Base-by-base conservation (phyloP, 1,140 invertebrate genomes). In the Microplitis mediator region DNA sequence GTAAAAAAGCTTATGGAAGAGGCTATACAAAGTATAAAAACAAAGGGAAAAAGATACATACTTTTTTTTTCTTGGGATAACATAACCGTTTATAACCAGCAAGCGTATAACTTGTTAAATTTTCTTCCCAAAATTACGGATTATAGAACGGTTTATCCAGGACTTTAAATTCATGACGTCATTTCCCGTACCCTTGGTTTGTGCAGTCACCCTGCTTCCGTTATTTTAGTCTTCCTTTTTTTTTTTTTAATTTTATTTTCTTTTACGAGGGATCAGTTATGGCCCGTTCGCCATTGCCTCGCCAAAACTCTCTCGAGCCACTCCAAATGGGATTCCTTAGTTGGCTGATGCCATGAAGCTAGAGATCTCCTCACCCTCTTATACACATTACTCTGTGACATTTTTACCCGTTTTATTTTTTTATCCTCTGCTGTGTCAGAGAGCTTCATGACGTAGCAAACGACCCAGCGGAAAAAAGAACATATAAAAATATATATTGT, bases 141-240 rank as follows among this genome's bases (percentile, higher is more conserved):
- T 74, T 71, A 71, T 74, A 71, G 62, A 69, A 52, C 63, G 52
- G 56, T 74, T 74, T 71, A 67, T 51, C 50, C 63, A 54, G n/a
- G 63, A 64, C 68, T 74, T 74, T 61, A 71, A 74, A 74, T 74
- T 74, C 73, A 74, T 74, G 72, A 61, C 63, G 39, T 74, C 67
- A 74, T 74, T 70, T 74, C 61, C 35, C 34, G 36, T 11, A 74
- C 56, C 34, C 58, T 56, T 36, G 45, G 39, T 51, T 35, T 66
- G 50, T 66, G 39, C 64, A 66, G 39, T 66, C 45, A 66, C 50
- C 50, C 60, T 61, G 54, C 50, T 14, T 58, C 52, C 64, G 35
- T 62, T 62, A 35, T 68, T 62, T 23, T 23, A 23, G 23, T 23
- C 23, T 23, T 23, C 23, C 1, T 23, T 67, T 72, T 62, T 23